Percentiles rank a stretch among this genome's conserved stretches.
phyloP scores from a whole-genome alignment of 2,797 vertebrate species.

The Tapera naevia region DNA sequence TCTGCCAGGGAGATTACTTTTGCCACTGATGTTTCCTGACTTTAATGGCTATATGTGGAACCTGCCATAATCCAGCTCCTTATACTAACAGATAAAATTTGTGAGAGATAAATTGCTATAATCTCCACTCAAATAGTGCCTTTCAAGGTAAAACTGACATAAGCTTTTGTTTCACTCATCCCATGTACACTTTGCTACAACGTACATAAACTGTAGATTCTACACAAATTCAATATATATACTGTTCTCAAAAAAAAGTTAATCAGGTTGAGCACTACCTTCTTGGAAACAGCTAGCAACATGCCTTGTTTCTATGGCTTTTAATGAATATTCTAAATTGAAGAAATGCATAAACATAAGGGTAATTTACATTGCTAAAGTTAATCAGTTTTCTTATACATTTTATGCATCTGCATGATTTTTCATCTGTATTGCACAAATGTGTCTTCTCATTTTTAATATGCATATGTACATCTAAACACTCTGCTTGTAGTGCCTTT shows the following conservation, averaged over 20 bases:
- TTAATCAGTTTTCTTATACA: slow-evolving; percentile 69
- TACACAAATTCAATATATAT: background rate
- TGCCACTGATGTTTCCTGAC: background rate
- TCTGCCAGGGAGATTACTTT: background rate
- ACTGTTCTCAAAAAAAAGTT: background rate
- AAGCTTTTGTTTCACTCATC: background rate
- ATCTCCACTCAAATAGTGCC: background rate
- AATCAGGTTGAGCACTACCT: slow-evolving; percentile 54
- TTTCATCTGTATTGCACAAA: slow-evolving; percentile 63
- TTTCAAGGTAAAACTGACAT: background rate
- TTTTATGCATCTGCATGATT: slow-evolving; percentile 64
- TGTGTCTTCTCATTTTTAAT: slow-evolving; percentile 20
- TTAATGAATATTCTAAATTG: slow-evolving; percentile 69
- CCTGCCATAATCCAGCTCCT: background rate
- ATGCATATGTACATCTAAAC: slow-evolving; percentile 20
- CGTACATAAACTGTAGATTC: background rate
- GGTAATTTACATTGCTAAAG: slow-evolving; percentile 70
- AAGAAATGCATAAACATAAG: slow-evolving; percentile 71
- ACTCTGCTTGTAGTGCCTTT: background rate
- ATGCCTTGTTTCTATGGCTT: slow-evolving; percentile 41
- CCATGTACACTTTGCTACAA: background rate
- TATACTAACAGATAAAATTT: background rate
- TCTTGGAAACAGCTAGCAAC: slow-evolving; percentile 49
- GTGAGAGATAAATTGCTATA: background rate
- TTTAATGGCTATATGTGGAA: background rate